These are phyloP conservation scores for Hecatera dysodea DNA, from an alignment of 2,888 invertebrate species.

Conservation along the genomic window DNA sequence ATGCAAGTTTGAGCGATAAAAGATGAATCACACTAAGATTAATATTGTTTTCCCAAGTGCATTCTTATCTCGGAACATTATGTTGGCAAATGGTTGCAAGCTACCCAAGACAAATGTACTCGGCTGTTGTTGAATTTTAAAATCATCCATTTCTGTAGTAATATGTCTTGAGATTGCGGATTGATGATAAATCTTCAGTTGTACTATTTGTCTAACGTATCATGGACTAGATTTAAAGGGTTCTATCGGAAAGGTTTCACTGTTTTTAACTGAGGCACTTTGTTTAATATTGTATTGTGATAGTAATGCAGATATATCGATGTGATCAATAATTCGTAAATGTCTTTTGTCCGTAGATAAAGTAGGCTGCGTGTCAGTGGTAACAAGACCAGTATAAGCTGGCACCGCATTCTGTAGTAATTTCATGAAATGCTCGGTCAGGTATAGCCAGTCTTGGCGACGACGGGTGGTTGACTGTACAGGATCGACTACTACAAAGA, in stretches of 20 bases:
- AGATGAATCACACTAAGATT: conserved; percentile 84
- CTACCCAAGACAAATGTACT: conserved; percentile 74
- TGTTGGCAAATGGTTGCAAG: conserved; percentile 83
- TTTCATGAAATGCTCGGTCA: not conserved
- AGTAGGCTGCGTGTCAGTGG: not conserved
- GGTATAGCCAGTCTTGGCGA: not conserved
- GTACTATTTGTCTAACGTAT: conserved; percentile 47
- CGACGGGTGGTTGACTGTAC: not conserved
- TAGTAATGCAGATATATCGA: not conserved
- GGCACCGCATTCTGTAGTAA: not conserved
- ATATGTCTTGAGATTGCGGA: conserved; percentile 52
- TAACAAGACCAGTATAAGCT: not conserved
- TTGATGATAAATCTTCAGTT: conserved; percentile 50
- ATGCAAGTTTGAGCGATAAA: conserved; percentile 84
- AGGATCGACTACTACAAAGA: not conserved
- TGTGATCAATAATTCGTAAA: not conserved
- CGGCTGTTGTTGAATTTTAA: conserved; percentile 58
- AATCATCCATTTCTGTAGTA: conserved; percentile 55
- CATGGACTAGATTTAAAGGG: conserved; percentile 10
- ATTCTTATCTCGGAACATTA: conserved; percentile 80
- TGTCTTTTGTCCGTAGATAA: not conserved
- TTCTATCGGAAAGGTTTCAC: not conserved
- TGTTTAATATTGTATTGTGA: not conserved
- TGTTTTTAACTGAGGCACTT: conserved; percentile 2
- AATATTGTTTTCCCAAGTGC: conserved; percentile 80